Percentiles rank a stretch among this genome's conserved stretches.
Conservation (phyloP, 2,888 invertebrate genomes). For the Himalopsyche kuldschensis region DNA sequence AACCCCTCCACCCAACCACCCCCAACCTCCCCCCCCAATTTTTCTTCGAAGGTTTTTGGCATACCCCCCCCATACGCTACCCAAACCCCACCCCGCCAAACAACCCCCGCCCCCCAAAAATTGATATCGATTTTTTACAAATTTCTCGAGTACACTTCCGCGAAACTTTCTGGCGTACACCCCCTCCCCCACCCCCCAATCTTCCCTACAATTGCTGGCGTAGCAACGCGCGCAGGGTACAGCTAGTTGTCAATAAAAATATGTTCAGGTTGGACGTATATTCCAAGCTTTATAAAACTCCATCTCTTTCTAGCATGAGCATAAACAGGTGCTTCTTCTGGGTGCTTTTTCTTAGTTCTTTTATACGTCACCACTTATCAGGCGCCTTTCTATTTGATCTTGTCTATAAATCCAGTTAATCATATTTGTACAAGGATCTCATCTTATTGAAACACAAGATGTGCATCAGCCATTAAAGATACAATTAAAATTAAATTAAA, state of each 20-base stretch:
- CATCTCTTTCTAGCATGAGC: neutral
- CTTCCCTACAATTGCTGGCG: too few relatives aligned
- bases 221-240: too few relatives aligned
- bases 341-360: neutral
- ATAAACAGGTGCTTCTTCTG: slow-evolving; percentile 3
- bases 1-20: too few relatives aligned
- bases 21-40: too few relatives aligned
- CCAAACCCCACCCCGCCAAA: too few relatives aligned
- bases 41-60: too few relatives aligned
- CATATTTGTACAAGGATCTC: neutral
- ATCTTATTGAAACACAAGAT: neutral
- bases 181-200: too few relatives aligned
- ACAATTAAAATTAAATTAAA: neutral
- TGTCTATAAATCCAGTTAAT: slow-evolving; percentile 4
- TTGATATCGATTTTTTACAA: too few relatives aligned
- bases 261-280: neutral
- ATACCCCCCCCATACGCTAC: too few relatives aligned
- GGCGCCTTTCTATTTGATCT: slow-evolving; percentile 9
- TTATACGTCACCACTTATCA: slow-evolving; percentile 4
- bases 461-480: neutral
- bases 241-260: neutral
- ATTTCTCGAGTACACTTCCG: too few relatives aligned
- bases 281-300: neutral
- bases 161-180: too few relatives aligned
- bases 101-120: too few relatives aligned